Base-by-base conservation (phyloP, 2,797 vertebrate species). In the Alca torda region DNA sequence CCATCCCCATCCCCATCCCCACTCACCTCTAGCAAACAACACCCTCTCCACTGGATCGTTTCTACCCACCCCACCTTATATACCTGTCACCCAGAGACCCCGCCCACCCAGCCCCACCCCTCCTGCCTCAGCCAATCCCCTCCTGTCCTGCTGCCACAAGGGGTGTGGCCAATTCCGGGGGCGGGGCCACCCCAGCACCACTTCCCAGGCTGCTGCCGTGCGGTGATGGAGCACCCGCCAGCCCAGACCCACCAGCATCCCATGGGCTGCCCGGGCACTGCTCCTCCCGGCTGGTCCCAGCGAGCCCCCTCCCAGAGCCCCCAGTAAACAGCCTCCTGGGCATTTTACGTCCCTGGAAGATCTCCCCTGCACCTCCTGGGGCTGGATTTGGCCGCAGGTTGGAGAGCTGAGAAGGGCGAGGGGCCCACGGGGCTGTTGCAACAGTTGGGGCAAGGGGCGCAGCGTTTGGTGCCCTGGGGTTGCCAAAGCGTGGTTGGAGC, bases 31-130 rank as follows among this genome's bases (percentile, higher is more conserved):
- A 53, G 51, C 51, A 33, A 1, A 2, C 11, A 31, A 13, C 7
- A 4, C n/a, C 23, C 3, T 6, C 45, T 6, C 1, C 3, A 1
- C 20, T 0, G 14, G 5, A 3, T 20, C 9, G 0, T 2, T 4
- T 15, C 13, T 4, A 0, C 4, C 4, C 0, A 0, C 10, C 33
- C 30, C 21, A 8, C 45, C 16, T 77, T 84, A 63, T 76, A 53
- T 76, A 93, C 17, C 70, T 75, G 80, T 35, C 37, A 13, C 39
- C 19, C 26, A 7, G 11, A 30, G 39, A 4, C 84, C 16, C 76
- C 53, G 8, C 73, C 86, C 78, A 13, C 28, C 7, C 33, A 60
- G 26, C 24, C 78, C 31, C 79, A 0, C 80, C 56, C 50, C 43
- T 68, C 50, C 48, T 3, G 21, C 46, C 30, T 64, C 23, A 10